Evolutionary conservation across 2,888 invertebrate species (phyloP), one percentile per base, ranked within the genome.

Genomic region (Acanthacorydalis orientalis): DNA sequence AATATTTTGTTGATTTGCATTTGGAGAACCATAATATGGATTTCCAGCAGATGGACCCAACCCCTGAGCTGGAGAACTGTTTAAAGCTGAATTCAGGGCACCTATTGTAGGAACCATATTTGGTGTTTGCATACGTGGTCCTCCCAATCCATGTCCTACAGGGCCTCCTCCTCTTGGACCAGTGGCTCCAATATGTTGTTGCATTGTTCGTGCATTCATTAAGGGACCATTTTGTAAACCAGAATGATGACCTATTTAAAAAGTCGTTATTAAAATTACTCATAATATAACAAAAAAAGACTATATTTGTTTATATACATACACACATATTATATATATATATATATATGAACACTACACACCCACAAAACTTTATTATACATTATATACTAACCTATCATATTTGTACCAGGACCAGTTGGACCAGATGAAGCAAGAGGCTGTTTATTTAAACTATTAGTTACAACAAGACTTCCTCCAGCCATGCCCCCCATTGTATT

Each of bases 171-270:
- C 65, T 51, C 67, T 65, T 49, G 55, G 63, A 50, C 54, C 57
- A 46, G 70, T 67, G 50, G 68, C 68, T 54, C 73, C 69, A 55
- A 75, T 64, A 50, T 63, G 63, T 47, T 60, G 62, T 39, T 68
- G 64, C 53, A 62, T 64, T 56, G 69, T 68, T 39, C 73, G 61
- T 12, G 69, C 67, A 48, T 65, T 62, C 73, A 83, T 71, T 63
- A 86, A 72, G 1, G 87, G 86, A 1, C 87, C 87, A 62, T 87
- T 87, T 62, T 82, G 84, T 74, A 86, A 76, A 49, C 70, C 70
- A 69, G 68, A 65, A 56, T 70, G 71, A 49, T 70, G 71, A 2
- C 39, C 23, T 23, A 23, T 23, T 4, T 23, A 23, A 23, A 23
- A 23, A n/a, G n/a, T 23, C 6, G 6, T 23, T 23, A 6, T 23